Percentiles rank a stretch among this genome's conserved stretches.
These are phyloP conservation scores for Ochropacha duplaris DNA, from an alignment of 2,888 invertebrate species.

Conservation along the genomic window DNA sequence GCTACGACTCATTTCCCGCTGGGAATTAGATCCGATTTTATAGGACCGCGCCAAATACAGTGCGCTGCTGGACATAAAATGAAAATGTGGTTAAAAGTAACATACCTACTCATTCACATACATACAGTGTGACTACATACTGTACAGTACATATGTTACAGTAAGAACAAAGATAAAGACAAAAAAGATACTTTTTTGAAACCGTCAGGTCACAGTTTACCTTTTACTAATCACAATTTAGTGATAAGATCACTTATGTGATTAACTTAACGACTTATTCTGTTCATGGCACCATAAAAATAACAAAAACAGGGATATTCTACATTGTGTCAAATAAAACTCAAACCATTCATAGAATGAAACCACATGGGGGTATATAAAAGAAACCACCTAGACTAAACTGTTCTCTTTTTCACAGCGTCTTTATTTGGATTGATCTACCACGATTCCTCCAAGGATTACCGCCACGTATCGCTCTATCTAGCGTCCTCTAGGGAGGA, in stretches of 20 bases:
- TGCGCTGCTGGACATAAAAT: slow-evolving; percentile 2
- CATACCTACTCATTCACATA: too few species aligned
- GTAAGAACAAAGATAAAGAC: background rate
- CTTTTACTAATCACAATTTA: too few species aligned
- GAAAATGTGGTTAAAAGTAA: slow-evolving; percentile 9
- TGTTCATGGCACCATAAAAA: too few species aligned
- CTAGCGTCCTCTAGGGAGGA: background rate
- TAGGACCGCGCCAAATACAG: slow-evolving; percentile 14
- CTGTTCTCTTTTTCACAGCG: too few species aligned
- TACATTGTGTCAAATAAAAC: too few species aligned
- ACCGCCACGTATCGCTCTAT: background rate
- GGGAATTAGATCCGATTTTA: slow-evolving; percentile 45
- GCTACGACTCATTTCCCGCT: slow-evolving; percentile 46
- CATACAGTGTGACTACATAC: background rate
- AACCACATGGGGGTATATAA: too few species aligned
- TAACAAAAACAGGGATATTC: too few species aligned
- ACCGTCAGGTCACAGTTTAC: background rate
- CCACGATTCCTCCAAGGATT: background rate
- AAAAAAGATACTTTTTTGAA: background rate
- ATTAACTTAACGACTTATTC: too few species aligned
- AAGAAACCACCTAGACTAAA: too few species aligned
- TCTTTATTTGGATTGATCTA: background rate
- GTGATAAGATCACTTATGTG: too few species aligned
- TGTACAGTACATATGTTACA: background rate
- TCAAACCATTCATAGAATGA: too few species aligned